Percentiles rank a stretch among this genome's conserved stretches.
Evolutionary conservation across 2,888 invertebrate species (phyloP).

Genomic region (Parascotia fuliginaria): DNA sequence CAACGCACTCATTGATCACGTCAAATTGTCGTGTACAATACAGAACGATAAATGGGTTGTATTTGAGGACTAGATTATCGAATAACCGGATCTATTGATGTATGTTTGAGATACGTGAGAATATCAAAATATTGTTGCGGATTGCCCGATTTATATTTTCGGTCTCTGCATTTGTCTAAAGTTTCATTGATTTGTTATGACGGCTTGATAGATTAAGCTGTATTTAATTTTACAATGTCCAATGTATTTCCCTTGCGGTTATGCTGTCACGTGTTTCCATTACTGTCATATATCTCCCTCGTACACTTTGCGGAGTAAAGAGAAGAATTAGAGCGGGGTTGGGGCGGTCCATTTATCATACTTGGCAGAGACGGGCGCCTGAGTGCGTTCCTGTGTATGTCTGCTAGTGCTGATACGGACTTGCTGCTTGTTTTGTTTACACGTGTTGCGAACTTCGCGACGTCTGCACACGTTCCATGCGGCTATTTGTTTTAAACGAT

Average conservation of each 20-base stretch:
- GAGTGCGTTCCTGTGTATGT: conserved; percentile 80
- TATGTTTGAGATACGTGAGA: conserved; percentile 31
- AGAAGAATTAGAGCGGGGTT: conserved; percentile 66
- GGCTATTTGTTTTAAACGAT: conserved; percentile 36
- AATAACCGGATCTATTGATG: conserved; percentile 35
- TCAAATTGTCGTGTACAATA: conserved; percentile 45
- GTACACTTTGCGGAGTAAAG: conserved; percentile 56
- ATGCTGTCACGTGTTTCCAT: conserved; percentile 68
- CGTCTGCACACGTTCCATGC: conserved; percentile 51
- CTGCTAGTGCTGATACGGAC: conserved; percentile 50
- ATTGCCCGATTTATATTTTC: conserved; percentile 6
- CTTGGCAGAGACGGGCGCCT: conserved; percentile 63
- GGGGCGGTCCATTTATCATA: conserved; percentile 76
- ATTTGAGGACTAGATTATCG: conserved; percentile 51
- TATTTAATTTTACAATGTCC: conserved; percentile 41
- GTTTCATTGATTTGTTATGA: conserved; percentile 24
- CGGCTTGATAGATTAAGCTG: conserved; percentile 19
- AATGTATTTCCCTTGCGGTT: conserved; percentile 57
- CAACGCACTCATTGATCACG: conserved; percentile 45
- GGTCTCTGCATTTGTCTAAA: conserved; percentile 4
- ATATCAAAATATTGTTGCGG: conserved; percentile 1
- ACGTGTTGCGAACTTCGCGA: conserved; percentile 54
- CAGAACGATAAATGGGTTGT: conserved; percentile 49
- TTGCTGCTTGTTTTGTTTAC: conserved; percentile 71
- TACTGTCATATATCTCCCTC: conserved; percentile 69